Base-by-base conservation (phyloP, 1,140 invertebrate genomes). In the Heterodera carotae region DNA sequence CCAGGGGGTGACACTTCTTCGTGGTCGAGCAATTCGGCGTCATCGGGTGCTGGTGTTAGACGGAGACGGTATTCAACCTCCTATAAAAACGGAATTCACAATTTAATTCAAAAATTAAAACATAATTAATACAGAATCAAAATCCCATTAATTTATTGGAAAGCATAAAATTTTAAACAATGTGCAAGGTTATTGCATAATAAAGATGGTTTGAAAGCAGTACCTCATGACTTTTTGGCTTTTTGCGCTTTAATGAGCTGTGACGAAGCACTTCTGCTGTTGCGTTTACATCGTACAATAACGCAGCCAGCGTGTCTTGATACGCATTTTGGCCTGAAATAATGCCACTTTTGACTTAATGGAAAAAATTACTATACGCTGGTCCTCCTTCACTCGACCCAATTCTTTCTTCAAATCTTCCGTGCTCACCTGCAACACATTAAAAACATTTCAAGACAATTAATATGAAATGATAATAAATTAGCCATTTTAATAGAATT, bases 241-340 rank as follows among this genome's bases (percentile, higher is more conserved):
- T 84, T 66, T 82, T 84, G n/a, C 76, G 71, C 76, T 86, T 85
- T 70, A 83, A 68, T 31, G 76, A 81, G 27, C 84, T 84, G 33
- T 84, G 69, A 69, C 86, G 77, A 22, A 86, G 70, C n/a, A 87
- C 85, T 76, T 87, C 85, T 8, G 85, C 86, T 2, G 85, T 87
- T 18, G 85, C 85, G 72, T 87, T 88, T n/a, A 88, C 86, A 77
- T 87, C 85, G 71, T 88, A 88, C 27, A 88, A 87, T 8, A 87
- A 69, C n/a, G 85, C 85, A 12, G 85, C 85, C 33, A 87, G 73
- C 18, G 85, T 87, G 77, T 87, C 85, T 7, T 75, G 78, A 2
- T 88, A 86, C 4, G 80, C 85, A 75, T 87, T 81, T 67, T 80
- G 75, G 29, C 75, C 84, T 85, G 56, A 36, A 86, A 82, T 59